Conservation (phyloP, 35 echinoderm and acorn worm species). For the Heliocidaris erythrogramma region DNA sequence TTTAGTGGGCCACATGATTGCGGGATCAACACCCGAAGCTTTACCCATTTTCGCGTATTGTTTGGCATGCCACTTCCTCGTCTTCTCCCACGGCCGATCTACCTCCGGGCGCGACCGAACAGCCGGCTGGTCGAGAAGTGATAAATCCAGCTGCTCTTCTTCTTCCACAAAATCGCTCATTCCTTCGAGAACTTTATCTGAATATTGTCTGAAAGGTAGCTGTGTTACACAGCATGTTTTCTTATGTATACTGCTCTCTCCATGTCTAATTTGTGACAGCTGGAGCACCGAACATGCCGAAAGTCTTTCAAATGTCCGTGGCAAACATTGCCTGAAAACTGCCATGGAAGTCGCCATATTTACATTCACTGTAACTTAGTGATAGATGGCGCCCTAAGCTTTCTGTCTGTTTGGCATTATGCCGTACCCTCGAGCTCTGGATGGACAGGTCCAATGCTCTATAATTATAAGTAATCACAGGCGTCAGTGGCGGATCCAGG, state of each 20-base stretch:
- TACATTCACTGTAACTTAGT: background rate
- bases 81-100: background rate
- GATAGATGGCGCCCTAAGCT: background rate
- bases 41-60: constrained; percentile 65
- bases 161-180: constrained; percentile 28
- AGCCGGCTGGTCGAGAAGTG: background rate
- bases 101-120: background rate
- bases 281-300: background rate
- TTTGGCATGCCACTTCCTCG: constrained; percentile 30
- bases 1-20: constrained; percentile 91
- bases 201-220: background rate
- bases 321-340: background rate
- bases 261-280: background rate
- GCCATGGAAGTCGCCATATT: background rate
- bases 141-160: background rate
- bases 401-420: no score
- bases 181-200: constrained; percentile 22
- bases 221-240: background rate
- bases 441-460: no score
- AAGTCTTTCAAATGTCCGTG: background rate
- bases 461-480: no score
- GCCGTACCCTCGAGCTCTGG: no score
- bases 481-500: no score
- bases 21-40: constrained; percentile 86
- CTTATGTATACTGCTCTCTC: background rate